These are phyloP conservation scores for Microdon myrmicae DNA, from an alignment of 2,888 invertebrate species.

Conservation along the genomic window DNA sequence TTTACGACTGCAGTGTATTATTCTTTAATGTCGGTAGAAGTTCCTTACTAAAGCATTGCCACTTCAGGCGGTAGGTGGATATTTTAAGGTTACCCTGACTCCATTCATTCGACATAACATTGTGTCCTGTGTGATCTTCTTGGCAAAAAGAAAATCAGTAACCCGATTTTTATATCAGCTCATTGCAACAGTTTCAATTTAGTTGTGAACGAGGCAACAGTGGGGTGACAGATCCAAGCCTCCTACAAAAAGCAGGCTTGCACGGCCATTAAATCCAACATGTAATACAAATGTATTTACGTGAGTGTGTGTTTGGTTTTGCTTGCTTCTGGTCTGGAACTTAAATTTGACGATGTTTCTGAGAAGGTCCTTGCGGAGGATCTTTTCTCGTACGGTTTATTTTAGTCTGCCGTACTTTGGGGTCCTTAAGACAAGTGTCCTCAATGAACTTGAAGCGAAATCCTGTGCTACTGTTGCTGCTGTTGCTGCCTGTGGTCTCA, in stretches of 20 bases:
- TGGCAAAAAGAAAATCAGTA: too few species aligned
- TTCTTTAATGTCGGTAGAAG: too few species aligned
- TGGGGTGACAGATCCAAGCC: slow-evolving; percentile 2
- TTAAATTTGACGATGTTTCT: slow-evolving; percentile 35
- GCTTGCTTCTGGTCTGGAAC: slow-evolving; percentile 1
- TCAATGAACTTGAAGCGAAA: slow-evolving; percentile 20
- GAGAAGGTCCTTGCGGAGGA: slow-evolving; percentile 6
- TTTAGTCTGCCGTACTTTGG: not conserved
- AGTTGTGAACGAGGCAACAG: not conserved
- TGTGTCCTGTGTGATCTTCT: too few species aligned
- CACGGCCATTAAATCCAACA: not conserved
- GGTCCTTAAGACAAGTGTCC: slow-evolving; percentile 20
- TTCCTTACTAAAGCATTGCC: too few species aligned
- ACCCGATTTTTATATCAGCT: too few species aligned
- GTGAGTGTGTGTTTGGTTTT: slow-evolving; percentile 5
- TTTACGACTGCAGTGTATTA: slow-evolving; percentile 24
- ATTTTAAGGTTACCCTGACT: too few species aligned
- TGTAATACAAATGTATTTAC: slow-evolving; percentile 2
- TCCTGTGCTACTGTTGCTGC: too few species aligned
- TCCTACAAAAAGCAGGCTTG: not conserved
- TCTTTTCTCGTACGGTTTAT: slow-evolving; percentile 2
- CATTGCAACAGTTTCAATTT: too few species aligned
- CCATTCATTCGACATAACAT: too few species aligned
- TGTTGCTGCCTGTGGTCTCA: slow-evolving; percentile 9
- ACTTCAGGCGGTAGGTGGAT: too few species aligned